phyloP scores from a whole-genome alignment of 2,888 invertebrate genomes.

The Sympetrum striolatum region DNA sequence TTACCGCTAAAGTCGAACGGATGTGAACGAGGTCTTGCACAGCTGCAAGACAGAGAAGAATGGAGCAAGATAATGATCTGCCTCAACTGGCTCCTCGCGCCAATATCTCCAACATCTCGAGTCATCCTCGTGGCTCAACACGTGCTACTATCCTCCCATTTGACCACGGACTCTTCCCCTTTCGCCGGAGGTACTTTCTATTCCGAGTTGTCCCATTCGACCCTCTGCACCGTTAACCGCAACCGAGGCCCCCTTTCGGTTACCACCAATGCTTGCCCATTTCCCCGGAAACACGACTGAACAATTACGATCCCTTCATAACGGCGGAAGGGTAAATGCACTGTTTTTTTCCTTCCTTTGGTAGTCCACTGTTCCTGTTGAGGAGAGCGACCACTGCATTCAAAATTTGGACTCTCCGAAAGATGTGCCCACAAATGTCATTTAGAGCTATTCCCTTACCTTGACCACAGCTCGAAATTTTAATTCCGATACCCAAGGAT shows the following conservation, averaged over 20 bases:
- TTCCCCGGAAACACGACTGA: neutral
- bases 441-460: too few species aligned
- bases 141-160: neutral
- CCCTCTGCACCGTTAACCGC: neutral
- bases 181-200: neutral
- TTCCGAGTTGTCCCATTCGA: neutral
- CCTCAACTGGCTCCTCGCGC: neutral
- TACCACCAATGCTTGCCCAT: neutral
- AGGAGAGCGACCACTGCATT: too few species aligned
- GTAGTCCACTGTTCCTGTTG: too few species aligned
- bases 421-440: too few species aligned
- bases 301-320: neutral
- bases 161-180: neutral
- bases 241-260: neutral
- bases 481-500: too few species aligned
- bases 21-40: neutral
- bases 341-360: neutral
- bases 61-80: conserved; percentile 22
- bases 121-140: conserved; percentile 10
- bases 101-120: conserved; percentile 14
- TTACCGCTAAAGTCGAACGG: neutral
- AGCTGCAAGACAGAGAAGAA: conserved; percentile 12
- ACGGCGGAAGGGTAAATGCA: neutral
- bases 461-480: too few species aligned
- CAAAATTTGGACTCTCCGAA: too few species aligned